phyloP scores from a whole-genome alignment of 1,140 invertebrate genomes.

The Chironomus striatipennis region DNA sequence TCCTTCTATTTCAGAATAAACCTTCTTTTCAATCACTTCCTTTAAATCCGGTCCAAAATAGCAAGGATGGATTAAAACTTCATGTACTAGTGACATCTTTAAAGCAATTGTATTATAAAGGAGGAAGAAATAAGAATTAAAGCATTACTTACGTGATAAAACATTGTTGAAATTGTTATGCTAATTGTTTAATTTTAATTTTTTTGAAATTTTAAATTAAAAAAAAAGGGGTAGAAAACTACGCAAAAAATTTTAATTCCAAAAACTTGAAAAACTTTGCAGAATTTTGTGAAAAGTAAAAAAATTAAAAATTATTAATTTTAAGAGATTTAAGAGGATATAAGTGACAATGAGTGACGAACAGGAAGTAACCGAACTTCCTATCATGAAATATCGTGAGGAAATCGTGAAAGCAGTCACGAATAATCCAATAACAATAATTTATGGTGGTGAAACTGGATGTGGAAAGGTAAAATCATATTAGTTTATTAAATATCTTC shows the following conservation, averaged over 20 bases:
- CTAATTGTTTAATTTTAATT: too few relatives aligned
- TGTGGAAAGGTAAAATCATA: slow-evolving; percentile 37
- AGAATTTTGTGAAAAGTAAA: too few relatives aligned
- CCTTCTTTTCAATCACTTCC: neutral
- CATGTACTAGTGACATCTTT: neutral
- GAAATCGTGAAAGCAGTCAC: slow-evolving; percentile 53
- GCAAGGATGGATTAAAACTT: neutral
- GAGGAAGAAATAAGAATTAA: slow-evolving; percentile 27
- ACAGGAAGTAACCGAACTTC: neutral
- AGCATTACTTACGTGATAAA: slow-evolving; percentile 46
- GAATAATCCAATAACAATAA: slow-evolving; percentile 59
- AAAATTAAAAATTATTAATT: too few relatives aligned
- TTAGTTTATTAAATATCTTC: too few relatives aligned
- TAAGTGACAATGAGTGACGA: too few relatives aligned
- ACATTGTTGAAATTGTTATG: slow-evolving; percentile 37
- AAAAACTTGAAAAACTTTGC: too few relatives aligned
- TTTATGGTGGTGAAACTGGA: slow-evolving; percentile 78
- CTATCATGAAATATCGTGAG: neutral
- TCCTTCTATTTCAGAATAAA: neutral
- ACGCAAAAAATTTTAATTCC: too few relatives aligned
- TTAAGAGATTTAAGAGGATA: too few relatives aligned
- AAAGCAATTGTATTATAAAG: neutral
- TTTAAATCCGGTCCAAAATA: neutral
- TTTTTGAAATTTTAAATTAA: too few relatives aligned
- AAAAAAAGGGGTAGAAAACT: too few relatives aligned